Conservation (phyloP, 2,113 vertebrate genomes). For the Lophura nycthemera region DNA sequence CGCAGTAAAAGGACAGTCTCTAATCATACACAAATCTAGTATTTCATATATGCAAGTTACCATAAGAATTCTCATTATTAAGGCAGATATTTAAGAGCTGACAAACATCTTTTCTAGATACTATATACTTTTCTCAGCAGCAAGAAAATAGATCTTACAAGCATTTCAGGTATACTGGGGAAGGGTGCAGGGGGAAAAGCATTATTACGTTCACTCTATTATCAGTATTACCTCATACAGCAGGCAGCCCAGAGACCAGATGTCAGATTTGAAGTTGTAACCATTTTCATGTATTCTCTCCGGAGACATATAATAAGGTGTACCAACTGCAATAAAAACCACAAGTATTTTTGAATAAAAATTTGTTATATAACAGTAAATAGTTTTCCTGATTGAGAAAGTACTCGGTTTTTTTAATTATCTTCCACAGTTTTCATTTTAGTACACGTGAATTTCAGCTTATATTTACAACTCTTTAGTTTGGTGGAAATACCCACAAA, state of each 20-base stretch:
- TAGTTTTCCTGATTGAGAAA: background rate
- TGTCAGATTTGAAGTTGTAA: conserved; percentile 91
- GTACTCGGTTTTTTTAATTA: background rate
- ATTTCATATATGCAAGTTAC: background rate
- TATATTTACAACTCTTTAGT: background rate
- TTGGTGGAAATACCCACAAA: background rate
- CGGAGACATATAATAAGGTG: conserved; percentile 90
- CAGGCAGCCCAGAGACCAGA: conserved; percentile 85
- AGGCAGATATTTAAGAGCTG: background rate
- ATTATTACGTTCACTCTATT: background rate
- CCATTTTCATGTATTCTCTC: conserved; percentile 90
- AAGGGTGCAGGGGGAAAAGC: background rate
- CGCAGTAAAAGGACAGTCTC: background rate
- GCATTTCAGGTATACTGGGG: background rate
- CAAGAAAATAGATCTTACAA: background rate
- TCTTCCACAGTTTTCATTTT: background rate
- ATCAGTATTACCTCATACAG: conserved; percentile 82
- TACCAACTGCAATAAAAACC: conserved; percentile 82
- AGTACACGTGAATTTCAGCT: background rate
- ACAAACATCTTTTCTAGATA: background rate
- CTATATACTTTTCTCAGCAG: background rate
- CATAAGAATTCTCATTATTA: background rate
- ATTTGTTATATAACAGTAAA: background rate
- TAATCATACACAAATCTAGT: background rate
- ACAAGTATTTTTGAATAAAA: conserved; percentile 32